These are phyloP conservation scores for Ctenopoma multispine DNA, from an alignment of 2,797 vertebrate genomes.

Conservation along the genomic window DNA sequence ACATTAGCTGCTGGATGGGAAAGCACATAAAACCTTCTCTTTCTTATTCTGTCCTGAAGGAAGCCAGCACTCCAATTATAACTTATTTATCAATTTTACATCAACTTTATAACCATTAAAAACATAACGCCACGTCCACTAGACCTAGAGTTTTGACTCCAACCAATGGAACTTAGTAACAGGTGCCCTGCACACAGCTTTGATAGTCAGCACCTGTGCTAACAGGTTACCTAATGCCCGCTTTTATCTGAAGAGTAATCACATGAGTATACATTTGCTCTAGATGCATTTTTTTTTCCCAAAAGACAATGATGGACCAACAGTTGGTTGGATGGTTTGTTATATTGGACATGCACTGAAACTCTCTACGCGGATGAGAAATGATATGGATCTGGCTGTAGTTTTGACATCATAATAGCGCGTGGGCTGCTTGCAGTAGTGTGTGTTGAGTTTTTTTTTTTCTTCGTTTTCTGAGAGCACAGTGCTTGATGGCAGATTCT, in stretches of 20 bases:
- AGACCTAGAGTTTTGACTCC: conserved; percentile 40
- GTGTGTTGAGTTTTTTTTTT: conserved; percentile 48
- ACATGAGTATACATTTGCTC: conserved; percentile 49
- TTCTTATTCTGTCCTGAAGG: conserved; percentile 40
- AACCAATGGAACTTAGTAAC: conserved; percentile 48
- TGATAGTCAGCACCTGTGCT: conserved; percentile 66
- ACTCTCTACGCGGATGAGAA: conserved; percentile 67
- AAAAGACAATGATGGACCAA: conserved; percentile 46
- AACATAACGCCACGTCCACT: conserved; percentile 34
- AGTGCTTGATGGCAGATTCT: conserved; percentile 84
- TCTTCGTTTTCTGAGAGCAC: conserved; percentile 76
- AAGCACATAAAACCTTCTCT: conserved; percentile 40
- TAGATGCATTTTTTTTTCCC: conserved; percentile 48
- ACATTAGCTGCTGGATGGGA: conserved; percentile 46
- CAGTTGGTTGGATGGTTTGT: conserved; percentile 46
- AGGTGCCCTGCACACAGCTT: conserved; percentile 58
- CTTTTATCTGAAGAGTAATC: conserved; percentile 60
- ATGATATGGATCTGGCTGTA: conserved; percentile 77
- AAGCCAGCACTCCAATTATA: conserved; percentile 46
- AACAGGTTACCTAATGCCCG: conserved; percentile 81
- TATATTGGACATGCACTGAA: conserved; percentile 71
- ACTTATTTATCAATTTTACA: conserved; percentile 56
- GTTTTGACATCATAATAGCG: conserved; percentile 86
- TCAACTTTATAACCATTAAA: conserved; percentile 49
- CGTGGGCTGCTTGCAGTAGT: conserved; percentile 80